Evolutionary conservation across 2,113 vertebrate genomes (phyloP).

Genomic region (Crotalus horridus): DNA sequence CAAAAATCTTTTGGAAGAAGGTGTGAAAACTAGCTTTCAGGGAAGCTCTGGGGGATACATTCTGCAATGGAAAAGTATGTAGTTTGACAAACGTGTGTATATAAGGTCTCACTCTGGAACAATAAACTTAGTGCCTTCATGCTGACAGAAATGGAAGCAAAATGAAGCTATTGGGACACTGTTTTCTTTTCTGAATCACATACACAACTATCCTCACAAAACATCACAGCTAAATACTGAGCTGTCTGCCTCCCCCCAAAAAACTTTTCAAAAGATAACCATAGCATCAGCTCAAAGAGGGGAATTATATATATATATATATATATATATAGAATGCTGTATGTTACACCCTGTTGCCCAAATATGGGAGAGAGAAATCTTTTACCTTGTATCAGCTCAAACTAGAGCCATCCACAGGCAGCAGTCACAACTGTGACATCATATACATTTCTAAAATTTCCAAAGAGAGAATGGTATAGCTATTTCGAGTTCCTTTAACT

Average conservation of each 20-base stretch:
- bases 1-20: background rate
- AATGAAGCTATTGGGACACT: background rate
- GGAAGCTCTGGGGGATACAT: background rate
- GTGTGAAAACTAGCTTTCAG: background rate
- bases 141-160: background rate
- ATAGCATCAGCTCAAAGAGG: background rate
- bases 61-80: background rate
- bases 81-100: background rate
- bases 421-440: too few relatives aligned
- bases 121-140: background rate
- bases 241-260: background rate
- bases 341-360: too few relatives aligned
- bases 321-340: too few relatives aligned
- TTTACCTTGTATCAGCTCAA: too few relatives aligned
- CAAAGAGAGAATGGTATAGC: too few relatives aligned
- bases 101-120: background rate
- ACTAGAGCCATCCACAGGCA: too few relatives aligned
- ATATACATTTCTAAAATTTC: too few relatives aligned
- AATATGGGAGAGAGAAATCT: too few relatives aligned
- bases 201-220: background rate
- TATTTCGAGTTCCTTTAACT: too few relatives aligned
- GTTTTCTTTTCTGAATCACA: background rate
- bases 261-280: background rate
- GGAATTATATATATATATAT: background rate
- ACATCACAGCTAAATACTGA: background rate